Evolutionary conservation across 2,888 invertebrate species (phyloP).

Genomic region (Tryphoninae sp.): DNA sequence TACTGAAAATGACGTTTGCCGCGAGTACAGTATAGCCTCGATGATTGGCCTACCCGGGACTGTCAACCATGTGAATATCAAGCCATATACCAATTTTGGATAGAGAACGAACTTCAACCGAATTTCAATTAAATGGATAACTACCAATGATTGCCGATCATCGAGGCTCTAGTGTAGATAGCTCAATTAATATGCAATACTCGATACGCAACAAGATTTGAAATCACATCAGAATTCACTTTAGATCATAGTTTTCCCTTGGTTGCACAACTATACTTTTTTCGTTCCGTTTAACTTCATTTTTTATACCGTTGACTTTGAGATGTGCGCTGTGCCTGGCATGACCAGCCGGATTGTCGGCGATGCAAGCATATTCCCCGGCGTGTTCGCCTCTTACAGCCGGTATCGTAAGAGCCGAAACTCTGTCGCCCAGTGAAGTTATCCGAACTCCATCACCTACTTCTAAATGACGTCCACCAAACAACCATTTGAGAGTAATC

Average conservation of each 20-base stretch:
- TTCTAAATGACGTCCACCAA: conserved; percentile 79
- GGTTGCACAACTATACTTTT: conserved; percentile 54
- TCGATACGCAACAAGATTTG: conserved; percentile 57
- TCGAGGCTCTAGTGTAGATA: background rate
- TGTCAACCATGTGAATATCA: background rate
- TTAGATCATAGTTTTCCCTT: conserved; percentile 20
- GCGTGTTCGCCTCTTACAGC: conserved; percentile 87
- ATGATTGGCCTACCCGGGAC: background rate
- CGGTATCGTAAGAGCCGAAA: conserved; percentile 85
- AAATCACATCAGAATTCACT: conserved; percentile 58
- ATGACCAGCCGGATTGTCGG: conserved; percentile 88
- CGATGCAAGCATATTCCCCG: conserved; percentile 90
- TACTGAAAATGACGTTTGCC: background rate
- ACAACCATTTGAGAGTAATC: conserved; percentile 78
- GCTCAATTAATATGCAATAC: conserved; percentile 11
- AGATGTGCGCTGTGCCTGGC: conserved; percentile 87
- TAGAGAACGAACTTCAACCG: background rate
- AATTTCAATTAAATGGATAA: background rate
- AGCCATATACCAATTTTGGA: background rate
- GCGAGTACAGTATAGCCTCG: background rate
- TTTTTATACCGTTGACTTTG: conserved; percentile 86
- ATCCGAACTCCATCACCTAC: conserved; percentile 78
- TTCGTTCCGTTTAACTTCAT: conserved; percentile 8
- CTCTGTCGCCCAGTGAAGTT: conserved; percentile 81
- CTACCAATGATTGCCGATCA: background rate